Conservation (phyloP, 2,888 invertebrate genomes). For the Melipona bicolor region DNA sequence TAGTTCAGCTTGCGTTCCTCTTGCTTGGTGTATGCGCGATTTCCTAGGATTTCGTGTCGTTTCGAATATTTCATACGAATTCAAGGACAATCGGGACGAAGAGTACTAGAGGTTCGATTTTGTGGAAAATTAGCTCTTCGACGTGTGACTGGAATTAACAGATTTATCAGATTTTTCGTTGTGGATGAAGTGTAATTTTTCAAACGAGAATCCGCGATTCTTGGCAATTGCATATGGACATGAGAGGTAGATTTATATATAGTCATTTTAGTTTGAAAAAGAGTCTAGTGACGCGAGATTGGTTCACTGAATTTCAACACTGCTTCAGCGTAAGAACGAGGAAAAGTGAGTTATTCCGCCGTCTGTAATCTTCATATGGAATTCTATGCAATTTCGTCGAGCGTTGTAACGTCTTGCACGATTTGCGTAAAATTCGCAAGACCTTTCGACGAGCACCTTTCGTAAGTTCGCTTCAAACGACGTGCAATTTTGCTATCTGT, state of each 20-base stretch:
- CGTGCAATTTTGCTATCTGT: background rate
- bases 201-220: background rate
- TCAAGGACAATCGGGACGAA: background rate
- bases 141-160: background rate
- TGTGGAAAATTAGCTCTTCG: background rate
- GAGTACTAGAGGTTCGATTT: background rate
- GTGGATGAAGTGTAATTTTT: background rate
- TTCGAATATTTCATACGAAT: conserved; percentile 6
- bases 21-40: background rate
- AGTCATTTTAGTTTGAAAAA: no score
- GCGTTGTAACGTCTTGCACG: background rate
- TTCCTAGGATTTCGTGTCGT: background rate
- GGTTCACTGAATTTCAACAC: background rate
- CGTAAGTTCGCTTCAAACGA: background rate
- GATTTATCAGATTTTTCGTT: background rate
- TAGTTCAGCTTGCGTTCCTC: conserved; percentile 2
- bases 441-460: background rate
- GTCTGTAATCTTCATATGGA: background rate
- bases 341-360: background rate
- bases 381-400: background rate
- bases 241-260: background rate
- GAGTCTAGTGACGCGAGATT: background rate
- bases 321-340: background rate
- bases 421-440: conserved; percentile 5
- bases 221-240: background rate